phyloP scores from a whole-genome alignment of 2,113 vertebrate genomes.

The Mesitornis unicolor region DNA sequence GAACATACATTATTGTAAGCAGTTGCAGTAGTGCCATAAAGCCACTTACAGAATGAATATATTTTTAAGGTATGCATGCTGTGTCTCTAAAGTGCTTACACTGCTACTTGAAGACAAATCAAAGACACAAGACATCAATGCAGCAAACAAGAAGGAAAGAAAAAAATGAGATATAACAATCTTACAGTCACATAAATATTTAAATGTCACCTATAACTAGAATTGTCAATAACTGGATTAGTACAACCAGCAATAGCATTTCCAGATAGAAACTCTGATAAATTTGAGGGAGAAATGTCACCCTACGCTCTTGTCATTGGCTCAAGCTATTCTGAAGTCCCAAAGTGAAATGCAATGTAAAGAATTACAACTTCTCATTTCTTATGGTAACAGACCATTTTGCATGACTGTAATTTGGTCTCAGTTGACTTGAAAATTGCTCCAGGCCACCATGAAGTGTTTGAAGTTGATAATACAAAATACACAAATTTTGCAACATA shows the following conservation, averaged over 20 bases:
- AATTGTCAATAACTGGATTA: background rate
- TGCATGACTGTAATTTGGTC: background rate
- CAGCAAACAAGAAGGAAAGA: background rate
- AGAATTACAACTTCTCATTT: background rate
- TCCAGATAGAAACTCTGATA: background rate
- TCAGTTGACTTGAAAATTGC: background rate
- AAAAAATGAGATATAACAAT: background rate
- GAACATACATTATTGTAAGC: background rate
- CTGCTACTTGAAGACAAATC: background rate
- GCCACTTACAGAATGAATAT: background rate
- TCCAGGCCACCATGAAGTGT: background rate
- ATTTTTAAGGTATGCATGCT: background rate
- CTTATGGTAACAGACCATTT: background rate
- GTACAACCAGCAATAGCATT: background rate
- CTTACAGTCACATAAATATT: background rate
- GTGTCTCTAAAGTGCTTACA: background rate
- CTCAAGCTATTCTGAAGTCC: background rate
- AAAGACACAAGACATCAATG: background rate
- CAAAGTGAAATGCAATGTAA: background rate
- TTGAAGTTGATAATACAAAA: background rate
- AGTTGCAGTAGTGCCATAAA: background rate
- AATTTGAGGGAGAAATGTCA: background rate
- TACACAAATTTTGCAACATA: background rate
- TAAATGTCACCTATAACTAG: background rate
- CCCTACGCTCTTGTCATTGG: background rate